Percentiles rank a stretch among this genome's conserved stretches.
Evolutionary conservation across 2,888 invertebrate species (phyloP).

Genomic region (Nymphalis urticae): DNA sequence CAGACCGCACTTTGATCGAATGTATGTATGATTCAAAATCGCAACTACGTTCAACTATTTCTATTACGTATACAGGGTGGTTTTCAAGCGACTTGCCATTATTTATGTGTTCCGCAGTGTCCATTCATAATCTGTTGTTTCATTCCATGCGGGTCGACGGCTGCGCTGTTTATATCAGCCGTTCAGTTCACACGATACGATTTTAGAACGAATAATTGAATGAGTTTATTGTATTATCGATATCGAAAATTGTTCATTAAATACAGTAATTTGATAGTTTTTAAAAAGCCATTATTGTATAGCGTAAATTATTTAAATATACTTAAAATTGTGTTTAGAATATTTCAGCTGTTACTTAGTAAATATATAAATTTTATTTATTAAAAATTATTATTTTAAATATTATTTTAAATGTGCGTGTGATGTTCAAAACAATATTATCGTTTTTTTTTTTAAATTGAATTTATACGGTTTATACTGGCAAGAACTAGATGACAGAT

Average conservation of each 20-base stretch:
- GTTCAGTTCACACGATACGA: slow-evolving; percentile 13
- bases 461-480: no score
- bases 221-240: neutral
- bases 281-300: no score
- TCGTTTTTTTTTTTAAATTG: no score
- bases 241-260: neutral
- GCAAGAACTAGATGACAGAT: no score
- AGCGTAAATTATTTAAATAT: no score
- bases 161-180: slow-evolving; percentile 18
- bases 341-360: no score
- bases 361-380: no score
- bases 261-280: no score
- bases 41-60: slow-evolving; percentile 16
- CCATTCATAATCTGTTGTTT: slow-evolving; percentile 37
- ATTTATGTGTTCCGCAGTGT: slow-evolving; percentile 38
- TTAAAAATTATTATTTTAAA: no score
- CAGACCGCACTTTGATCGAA: neutral
- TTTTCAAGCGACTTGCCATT: slow-evolving; percentile 35
- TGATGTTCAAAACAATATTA: no score
- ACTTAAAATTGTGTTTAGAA: no score
- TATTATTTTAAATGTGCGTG: no score
- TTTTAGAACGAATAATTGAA: neutral
- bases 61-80: slow-evolving; percentile 24
- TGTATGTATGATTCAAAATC: neutral
- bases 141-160: slow-evolving; percentile 28